Base-by-base conservation (phyloP, 2,797 vertebrate species). In the Vireo griseus region DNA sequence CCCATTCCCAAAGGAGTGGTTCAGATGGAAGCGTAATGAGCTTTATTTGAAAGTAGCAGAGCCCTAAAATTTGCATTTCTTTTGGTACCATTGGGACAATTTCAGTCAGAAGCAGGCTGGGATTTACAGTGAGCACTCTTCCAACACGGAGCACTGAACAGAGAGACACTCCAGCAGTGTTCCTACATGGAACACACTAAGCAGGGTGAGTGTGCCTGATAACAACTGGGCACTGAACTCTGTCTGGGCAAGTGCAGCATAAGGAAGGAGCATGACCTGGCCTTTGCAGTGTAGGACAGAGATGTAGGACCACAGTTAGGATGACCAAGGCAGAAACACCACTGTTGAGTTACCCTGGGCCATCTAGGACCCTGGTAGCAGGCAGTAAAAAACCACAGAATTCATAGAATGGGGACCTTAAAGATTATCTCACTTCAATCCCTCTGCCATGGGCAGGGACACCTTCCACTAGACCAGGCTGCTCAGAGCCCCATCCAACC, bases 141-240 rank as follows among this genome's bases (percentile, higher is more conserved):
- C 58, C 58, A 71, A 26, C 24, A 47, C n/a, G 28, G 5, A 72
- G 21, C 10, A 4, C 20, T 4, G 2, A 62, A 47, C 7, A 47
- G 58, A 71, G 33, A 2, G 6, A 66, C 9, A 3, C 33, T 37
- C n/a, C 52, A 59, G 45, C 22, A 54, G 26, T 0, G 0, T 42
- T 66, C 10, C 6, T 48, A n/a, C 13, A 16, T 22, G 11, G 37
- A 37, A 72, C 9, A 25, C 42, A 35, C 6, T 15, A 29, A 37
- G 16, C 37, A 50, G 40, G 9, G 47, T 35, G 13, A 65, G 66
- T 9, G 59, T 42, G 40, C 52, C 39, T 0, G 1, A 31, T 42
- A 33, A 47, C 31, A 50, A 47, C 14, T 54, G 74, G 35, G 48
- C 47, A 20, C 6, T 45, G 47, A 65, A 18, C 62, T 79, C 47